Evolutionary conservation across 2,113 vertebrate species (phyloP).

Genomic region (Malurus melanocephalus): DNA sequence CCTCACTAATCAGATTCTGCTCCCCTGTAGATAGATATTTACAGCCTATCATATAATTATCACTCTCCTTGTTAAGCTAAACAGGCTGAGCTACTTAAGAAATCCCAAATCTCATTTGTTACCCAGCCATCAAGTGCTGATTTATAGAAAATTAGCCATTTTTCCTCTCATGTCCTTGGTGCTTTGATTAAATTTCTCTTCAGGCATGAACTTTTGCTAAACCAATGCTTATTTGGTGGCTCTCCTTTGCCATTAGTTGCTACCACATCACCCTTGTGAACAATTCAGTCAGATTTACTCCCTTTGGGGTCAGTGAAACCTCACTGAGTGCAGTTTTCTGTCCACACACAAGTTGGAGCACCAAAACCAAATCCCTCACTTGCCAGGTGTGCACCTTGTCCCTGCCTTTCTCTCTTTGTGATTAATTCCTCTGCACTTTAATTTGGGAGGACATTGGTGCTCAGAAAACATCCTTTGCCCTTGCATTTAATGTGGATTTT

Average conservation of each 20-base stretch:
- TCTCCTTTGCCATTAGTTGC: background rate
- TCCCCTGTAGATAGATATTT: background rate
- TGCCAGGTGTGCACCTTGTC: background rate
- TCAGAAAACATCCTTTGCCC: background rate
- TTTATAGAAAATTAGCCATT: background rate
- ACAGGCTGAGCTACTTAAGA: background rate
- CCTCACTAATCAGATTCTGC: background rate
- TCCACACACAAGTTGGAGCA: background rate
- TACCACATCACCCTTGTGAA: background rate
- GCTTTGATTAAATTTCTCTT: background rate
- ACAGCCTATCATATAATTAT: background rate
- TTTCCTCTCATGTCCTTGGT: background rate
- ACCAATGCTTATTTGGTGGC: background rate
- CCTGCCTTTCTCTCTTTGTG: background rate
- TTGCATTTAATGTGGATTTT: background rate
- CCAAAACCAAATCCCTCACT: background rate
- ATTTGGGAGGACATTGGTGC: background rate
- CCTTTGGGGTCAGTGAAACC: background rate
- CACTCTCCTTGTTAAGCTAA: background rate
- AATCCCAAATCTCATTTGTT: slow-evolving; percentile 2
- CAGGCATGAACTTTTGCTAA: background rate
- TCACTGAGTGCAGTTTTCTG: background rate
- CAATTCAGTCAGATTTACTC: background rate
- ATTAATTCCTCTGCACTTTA: background rate
- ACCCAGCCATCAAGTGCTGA: background rate